Base-by-base conservation (phyloP, 2,797 vertebrate species). In the Melanotaenia pygmaea region DNA sequence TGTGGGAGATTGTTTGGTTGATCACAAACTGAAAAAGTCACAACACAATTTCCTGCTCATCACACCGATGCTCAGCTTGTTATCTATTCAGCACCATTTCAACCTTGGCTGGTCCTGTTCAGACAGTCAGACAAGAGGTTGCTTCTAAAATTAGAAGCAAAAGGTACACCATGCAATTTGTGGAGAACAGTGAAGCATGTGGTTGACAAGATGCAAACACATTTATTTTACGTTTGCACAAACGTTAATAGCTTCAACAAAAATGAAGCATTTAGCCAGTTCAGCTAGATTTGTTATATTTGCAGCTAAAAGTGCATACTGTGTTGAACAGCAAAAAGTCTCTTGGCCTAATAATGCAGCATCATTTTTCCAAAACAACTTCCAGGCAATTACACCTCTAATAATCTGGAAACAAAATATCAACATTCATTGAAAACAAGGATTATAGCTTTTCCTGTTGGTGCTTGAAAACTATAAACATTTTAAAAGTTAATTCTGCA, bases 11-110 rank as follows among this genome's bases (percentile, higher is more conserved):
- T 59, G 61, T 70, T 67, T 53, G 43, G 28, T 57, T 56, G 64
- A 75, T 67, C 61, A 74, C 66, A 60, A 63, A 62, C 24, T 14
- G 38, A 75, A 72, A 64, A 32, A 62, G 35, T 11, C 58, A 54
- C n/a, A 51, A 80, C 60, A 60, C 67, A 68, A 67, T 71, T 72
- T 67, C 38, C 57, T 67, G 68, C 64, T 59, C n/a, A 47, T 14
- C 64, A 22, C 54, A 67, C 9, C 53, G 47, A 69, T 30, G 54
- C 57, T 58, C 13, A 3, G 1, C n/a, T 54, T 59, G 34, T 64
- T 59, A 58, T 82, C 79, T 64, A 71, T 51, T 45, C 65, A 32
- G 65, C 12, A 6, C 6, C 64, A 40, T 57, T 47, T 76, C 58
- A 75, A 54, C 40, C 50, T 47, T 13, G 24, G 32, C 69, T 12